Percentiles rank a stretch among this genome's conserved stretches.
These are phyloP conservation scores for Antheraea yamamai DNA, from an alignment of 2,888 invertebrate species.

Conservation along the genomic window DNA sequence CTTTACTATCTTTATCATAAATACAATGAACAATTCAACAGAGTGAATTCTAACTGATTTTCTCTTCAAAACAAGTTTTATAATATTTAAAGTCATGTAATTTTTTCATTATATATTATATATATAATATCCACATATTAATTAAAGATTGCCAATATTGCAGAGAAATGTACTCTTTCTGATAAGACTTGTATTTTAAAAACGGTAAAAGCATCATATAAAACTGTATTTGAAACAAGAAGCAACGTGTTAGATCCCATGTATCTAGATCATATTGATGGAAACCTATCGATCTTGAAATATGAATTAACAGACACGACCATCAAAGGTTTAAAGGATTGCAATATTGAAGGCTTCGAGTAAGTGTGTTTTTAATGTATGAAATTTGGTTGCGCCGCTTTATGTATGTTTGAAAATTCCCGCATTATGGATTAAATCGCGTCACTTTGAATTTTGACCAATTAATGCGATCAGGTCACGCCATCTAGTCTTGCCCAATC, in stretches of 20 bases:
- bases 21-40: too few species aligned
- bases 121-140: neutral
- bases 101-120: too few species aligned
- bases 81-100: too few species aligned
- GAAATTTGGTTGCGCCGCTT: too few species aligned
- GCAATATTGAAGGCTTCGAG: conserved; percentile 40
- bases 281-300: conserved; percentile 37
- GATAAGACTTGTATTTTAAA: conserved; percentile 41
- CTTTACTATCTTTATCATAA: too few species aligned
- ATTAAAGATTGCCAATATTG: neutral
- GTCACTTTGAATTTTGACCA: too few species aligned
- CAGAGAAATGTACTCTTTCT: conserved; percentile 35
- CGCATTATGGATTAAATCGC: too few species aligned
- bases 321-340: conserved; percentile 42
- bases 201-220: conserved; percentile 29
- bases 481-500: too few species aligned
- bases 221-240: conserved; percentile 36
- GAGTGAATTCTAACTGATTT: too few species aligned
- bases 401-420: too few species aligned
- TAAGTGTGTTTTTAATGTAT: conserved; percentile 31
- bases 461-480: too few species aligned
- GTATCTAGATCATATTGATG: conserved; percentile 37
- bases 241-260: conserved; percentile 47
- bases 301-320: conserved; percentile 39
- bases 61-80: too few species aligned